Evolutionary conservation across 2,888 invertebrate genomes (phyloP).

Genomic region (Dryomyza anilis): DNA sequence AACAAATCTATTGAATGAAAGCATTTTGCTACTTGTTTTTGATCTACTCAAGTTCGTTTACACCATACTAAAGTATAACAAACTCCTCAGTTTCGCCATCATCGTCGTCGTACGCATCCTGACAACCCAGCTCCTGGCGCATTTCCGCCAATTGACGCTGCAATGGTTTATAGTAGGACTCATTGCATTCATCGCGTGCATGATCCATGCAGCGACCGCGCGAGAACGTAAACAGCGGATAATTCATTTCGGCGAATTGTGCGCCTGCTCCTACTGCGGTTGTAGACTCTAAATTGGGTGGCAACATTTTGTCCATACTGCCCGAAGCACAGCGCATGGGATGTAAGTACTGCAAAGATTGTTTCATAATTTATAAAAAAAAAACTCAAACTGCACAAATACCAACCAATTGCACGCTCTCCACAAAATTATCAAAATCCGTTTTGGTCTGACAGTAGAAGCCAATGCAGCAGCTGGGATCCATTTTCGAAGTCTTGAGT

Average conservation of each 20-base stretch:
- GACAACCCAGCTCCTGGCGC: slow-evolving; percentile 64
- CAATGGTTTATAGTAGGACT: slow-evolving; percentile 64
- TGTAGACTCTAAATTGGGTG: slow-evolving; percentile 22
- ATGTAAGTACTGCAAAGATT: slow-evolving; percentile 62
- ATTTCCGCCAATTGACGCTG: slow-evolving; percentile 65
- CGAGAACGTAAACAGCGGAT: slow-evolving; percentile 83
- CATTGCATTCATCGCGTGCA: slow-evolving; percentile 50
- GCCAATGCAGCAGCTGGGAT: slow-evolving; percentile 90
- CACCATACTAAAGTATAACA: slow-evolving; percentile 67
- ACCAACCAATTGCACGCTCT: slow-evolving; percentile 69
- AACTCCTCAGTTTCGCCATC: slow-evolving; percentile 76
- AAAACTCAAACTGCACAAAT: no score
- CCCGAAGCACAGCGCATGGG: slow-evolving; percentile 60
- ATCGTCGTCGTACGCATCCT: slow-evolving; percentile 67
- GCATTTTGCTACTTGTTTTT: no score
- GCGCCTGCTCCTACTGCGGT: slow-evolving; percentile 33
- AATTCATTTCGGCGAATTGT: slow-evolving; percentile 63
- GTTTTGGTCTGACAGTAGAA: slow-evolving; percentile 80
- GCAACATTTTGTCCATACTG: slow-evolving; percentile 41
- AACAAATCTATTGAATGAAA: no score
- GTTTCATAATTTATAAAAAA: slow-evolving; percentile 30
- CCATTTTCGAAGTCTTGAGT: slow-evolving; percentile 83
- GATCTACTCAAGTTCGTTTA: neutral
- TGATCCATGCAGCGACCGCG: slow-evolving; percentile 71
- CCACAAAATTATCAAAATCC: slow-evolving; percentile 78